These are phyloP conservation scores for Uria aalge DNA, from an alignment of 2,113 vertebrate species.

Conservation along the genomic window DNA sequence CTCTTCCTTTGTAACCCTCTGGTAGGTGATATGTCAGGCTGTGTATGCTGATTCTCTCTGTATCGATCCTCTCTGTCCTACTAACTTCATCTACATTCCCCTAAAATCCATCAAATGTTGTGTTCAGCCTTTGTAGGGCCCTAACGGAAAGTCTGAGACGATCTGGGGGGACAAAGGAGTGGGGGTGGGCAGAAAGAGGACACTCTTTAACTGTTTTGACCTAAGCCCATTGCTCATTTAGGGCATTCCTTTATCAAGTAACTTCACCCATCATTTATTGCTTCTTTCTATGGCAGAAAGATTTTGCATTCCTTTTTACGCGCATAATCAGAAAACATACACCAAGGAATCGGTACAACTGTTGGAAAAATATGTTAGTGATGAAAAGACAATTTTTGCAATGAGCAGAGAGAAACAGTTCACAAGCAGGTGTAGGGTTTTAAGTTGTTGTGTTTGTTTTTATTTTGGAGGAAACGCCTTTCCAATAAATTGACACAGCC, in stretches of 20 bases:
- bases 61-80: background rate
- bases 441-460: background rate
- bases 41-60: background rate
- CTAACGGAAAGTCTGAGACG: background rate
- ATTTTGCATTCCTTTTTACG: background rate
- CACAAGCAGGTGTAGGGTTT: background rate
- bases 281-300: background rate
- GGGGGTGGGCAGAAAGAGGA: background rate
- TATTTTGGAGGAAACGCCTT: background rate
- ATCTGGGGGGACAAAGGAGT: background rate
- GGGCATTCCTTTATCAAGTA: background rate
- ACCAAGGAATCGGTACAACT: slow-evolving; percentile 4
- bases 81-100: background rate
- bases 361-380: background rate
- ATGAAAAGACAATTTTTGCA: background rate
- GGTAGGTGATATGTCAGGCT: background rate
- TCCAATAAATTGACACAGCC: background rate
- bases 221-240: slow-evolving; percentile 31
- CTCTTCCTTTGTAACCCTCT: background rate
- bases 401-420: background rate
- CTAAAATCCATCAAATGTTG: background rate
- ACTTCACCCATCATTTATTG: slow-evolving; percentile 20
- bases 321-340: slow-evolving; percentile 30
- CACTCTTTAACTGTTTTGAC: background rate
- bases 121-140: background rate